Evolutionary conservation across 2,888 invertebrate species (phyloP), one percentile per base, ranked within the genome.

Genomic region (Erebia aethiops): DNA sequence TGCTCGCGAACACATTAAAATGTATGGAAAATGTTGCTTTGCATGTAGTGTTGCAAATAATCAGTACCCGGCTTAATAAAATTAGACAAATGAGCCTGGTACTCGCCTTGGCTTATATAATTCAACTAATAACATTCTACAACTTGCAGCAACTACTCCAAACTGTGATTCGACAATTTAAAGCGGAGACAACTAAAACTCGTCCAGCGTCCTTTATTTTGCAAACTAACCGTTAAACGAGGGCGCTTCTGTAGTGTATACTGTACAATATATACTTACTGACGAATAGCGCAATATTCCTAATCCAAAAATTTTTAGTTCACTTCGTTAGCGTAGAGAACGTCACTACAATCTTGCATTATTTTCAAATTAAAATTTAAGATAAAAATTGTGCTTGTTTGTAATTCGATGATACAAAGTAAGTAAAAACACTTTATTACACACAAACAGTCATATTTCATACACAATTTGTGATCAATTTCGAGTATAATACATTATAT

Each of bases 111-210:
- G 64, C 68, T 64, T 68, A 68, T 64, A 65, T 68, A 64, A 60
- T 69, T 68, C 54, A 49, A 51, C 63, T 64, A 69, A 64, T 69
- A 69, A 64, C 57, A 58, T 18, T 51, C 51, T 46, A 35, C 9
- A 49, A 69, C 63, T 64, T 52, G 58, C 64, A 68, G 65, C 66
- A 60, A 69, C 66, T 60, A 69, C 58, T 69, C 69, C 69, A 63
- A 67, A 58, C 69, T 66, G 68, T 52, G 68, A 64, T 64, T 68
- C 60, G 64, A 71, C 68, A 69, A 69, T 71, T 67, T 67, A 56
- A 66, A 67, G 64, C 71, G 69, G 58, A 63, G 64, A 71, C 69
- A 67, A 73, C 61, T 73, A 57, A 61, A 67, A 73, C 71, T 71
- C 65, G 71, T 68, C 63, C 71, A n/a, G n/a, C n/a, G n/a, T n/a